Percentiles rank a stretch among this genome's conserved stretches.
Conservation (phyloP, 2,888 invertebrate species). For the Deilephila elpenor region DNA sequence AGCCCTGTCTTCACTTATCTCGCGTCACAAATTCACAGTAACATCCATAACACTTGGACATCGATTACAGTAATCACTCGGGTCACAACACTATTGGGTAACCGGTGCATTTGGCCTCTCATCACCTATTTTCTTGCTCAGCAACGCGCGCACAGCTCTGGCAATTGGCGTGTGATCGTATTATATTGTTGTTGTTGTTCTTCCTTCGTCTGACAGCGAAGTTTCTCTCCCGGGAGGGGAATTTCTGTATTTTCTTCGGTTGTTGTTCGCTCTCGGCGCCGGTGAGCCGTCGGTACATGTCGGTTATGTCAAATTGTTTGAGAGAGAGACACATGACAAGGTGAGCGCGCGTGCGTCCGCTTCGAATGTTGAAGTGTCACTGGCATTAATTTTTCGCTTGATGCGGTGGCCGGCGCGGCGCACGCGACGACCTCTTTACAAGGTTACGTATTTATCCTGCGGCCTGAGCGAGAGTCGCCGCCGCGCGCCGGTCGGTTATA, state of each 20-base stretch:
- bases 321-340: conserved; percentile 71
- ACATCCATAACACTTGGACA: conserved; percentile 16
- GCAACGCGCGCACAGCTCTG: conserved; percentile 71
- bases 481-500: conserved; percentile 34
- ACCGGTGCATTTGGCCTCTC: conserved; percentile 34
- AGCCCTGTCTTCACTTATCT: not conserved
- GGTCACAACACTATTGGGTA: conserved; percentile 20
- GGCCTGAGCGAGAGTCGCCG: conserved; percentile 32
- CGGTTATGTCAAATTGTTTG: conserved; percentile 75
- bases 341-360: conserved; percentile 38
- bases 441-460: conserved; percentile 62
- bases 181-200: conserved; percentile 72
- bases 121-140: conserved; percentile 67
- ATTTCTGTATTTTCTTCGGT: conserved; percentile 81
- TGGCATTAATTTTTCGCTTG: conserved; percentile 43
- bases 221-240: conserved; percentile 88
- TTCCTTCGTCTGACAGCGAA: conserved; percentile 86
- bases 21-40: conserved; percentile 5
- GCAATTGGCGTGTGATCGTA: conserved; percentile 71
- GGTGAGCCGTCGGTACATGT: conserved; percentile 67
- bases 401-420: conserved; percentile 47
- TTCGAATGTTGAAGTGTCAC: conserved; percentile 38
- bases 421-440: conserved; percentile 57
- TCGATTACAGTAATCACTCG: conserved; percentile 11
- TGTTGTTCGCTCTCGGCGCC: conserved; percentile 59